phyloP scores from a whole-genome alignment of 2,888 invertebrate species.

The Cephonodes hylas region DNA sequence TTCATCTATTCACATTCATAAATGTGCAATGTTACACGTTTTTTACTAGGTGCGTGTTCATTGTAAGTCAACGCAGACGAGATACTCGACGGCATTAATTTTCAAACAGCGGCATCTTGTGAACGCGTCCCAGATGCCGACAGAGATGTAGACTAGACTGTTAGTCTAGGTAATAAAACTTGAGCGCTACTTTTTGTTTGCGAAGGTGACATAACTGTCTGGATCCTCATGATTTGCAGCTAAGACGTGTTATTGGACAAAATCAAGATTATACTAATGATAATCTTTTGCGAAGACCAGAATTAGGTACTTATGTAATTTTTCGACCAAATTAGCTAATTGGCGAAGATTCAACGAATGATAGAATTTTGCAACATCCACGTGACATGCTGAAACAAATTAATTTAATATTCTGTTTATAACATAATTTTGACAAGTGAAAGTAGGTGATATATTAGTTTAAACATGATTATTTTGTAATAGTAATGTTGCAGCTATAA shows the following conservation, averaged over 20 bases:
- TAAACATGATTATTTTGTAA: neutral
- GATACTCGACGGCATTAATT: neutral
- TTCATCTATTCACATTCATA: too few relatives aligned
- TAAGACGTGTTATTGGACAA: neutral
- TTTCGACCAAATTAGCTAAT: neutral
- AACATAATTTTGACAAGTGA: too few relatives aligned
- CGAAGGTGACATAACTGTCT: slow-evolving; percentile 8
- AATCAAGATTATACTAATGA: neutral
- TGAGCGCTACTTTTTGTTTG: slow-evolving; percentile 6
- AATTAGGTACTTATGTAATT: neutral
- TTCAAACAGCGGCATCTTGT: neutral
- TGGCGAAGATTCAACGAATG: neutral
- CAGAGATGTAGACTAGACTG: slow-evolving; percentile 9
- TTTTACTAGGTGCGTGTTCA: neutral
- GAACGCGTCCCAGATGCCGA: slow-evolving; percentile 11
- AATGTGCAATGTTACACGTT: neutral
- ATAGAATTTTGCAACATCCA: neutral
- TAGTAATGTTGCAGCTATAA: too few relatives aligned
- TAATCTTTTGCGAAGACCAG: neutral
- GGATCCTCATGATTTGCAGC: neutral
- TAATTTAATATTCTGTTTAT: too few relatives aligned
- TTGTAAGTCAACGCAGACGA: neutral
- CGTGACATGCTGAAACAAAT: neutral
- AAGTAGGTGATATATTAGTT: too few relatives aligned
- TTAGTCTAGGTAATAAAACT: slow-evolving; percentile 9